A percentile compares a stretch with the other conserved stretches of the same genome.
These are phyloP conservation scores for Sinodicranocentrus sp. DNA, from an alignment of 2,888 invertebrate species.

Conservation along the genomic window DNA sequence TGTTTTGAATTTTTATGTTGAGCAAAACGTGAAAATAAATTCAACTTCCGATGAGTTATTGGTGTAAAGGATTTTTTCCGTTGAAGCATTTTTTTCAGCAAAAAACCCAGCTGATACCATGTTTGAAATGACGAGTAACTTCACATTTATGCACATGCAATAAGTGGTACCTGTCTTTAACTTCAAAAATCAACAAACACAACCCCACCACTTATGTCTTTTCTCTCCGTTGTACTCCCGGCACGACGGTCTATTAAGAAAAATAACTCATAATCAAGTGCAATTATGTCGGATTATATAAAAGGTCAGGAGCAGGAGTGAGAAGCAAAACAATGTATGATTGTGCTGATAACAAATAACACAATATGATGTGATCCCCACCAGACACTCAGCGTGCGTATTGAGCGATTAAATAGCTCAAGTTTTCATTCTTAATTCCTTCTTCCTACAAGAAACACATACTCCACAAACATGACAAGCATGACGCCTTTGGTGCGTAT, in stretches of 20 bases:
- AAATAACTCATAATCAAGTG: conserved; percentile 17
- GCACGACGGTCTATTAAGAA: background rate
- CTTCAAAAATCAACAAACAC: background rate
- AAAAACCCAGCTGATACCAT: conserved; percentile 1
- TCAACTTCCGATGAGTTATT: conserved; percentile 23
- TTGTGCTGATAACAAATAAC: conserved; percentile 1
- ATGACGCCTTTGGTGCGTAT: too few relatives aligned
- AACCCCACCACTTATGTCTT: background rate
- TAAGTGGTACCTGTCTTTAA: background rate
- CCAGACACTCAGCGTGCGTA: background rate
- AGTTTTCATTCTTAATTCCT: too few relatives aligned
- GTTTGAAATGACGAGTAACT: background rate
- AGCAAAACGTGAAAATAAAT: background rate
- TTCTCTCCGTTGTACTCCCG: too few relatives aligned
- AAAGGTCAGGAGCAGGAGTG: conserved; percentile 26
- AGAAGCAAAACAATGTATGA: conserved; percentile 20
- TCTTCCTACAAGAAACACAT: too few relatives aligned
- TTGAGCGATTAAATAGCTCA: too few relatives aligned
- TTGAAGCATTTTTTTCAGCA: conserved; percentile 9
- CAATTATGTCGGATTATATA: conserved; percentile 15
- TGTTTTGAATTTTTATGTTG: background rate
- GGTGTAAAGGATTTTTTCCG: background rate
- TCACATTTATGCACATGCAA: background rate
- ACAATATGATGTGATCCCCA: background rate
- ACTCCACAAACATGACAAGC: too few relatives aligned